These are phyloP conservation scores for Cebus imitator DNA, from an alignment of 2,113 vertebrate species.

Conservation along the genomic window DNA sequence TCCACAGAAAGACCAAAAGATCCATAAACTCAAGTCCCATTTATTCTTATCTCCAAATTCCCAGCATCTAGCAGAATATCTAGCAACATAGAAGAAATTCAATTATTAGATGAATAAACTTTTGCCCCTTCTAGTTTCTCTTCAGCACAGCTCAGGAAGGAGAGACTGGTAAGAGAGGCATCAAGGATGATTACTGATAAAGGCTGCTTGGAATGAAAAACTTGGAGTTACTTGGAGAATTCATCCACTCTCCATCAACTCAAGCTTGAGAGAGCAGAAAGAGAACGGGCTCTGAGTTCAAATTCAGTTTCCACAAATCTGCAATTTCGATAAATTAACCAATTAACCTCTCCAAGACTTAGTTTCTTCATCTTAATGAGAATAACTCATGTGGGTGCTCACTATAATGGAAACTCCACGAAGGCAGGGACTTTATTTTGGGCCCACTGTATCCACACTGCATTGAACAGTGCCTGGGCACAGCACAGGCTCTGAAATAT, in stretches of 20 bases:
- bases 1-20: background rate
- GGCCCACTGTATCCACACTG: background rate
- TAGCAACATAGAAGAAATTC: background rate
- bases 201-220: background rate
- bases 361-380: background rate
- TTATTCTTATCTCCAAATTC: slow-evolving; percentile 25
- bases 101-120: background rate
- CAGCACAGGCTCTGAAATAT: background rate
- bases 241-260: background rate
- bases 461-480: background rate
- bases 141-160: background rate
- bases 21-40: background rate
- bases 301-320: background rate
- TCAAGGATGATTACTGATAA: background rate
- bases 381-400: background rate
- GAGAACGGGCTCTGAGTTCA: background rate
- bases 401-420: background rate
- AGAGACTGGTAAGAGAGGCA: background rate
- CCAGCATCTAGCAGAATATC: background rate
- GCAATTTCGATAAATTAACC: background rate
- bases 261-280: background rate
- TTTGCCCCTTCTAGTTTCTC: background rate
- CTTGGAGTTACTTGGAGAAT: background rate
- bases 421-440: background rate
- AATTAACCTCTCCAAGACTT: background rate